Conservation (phyloP, 2,113 vertebrate species). For the Agapornis roseicollis region DNA sequence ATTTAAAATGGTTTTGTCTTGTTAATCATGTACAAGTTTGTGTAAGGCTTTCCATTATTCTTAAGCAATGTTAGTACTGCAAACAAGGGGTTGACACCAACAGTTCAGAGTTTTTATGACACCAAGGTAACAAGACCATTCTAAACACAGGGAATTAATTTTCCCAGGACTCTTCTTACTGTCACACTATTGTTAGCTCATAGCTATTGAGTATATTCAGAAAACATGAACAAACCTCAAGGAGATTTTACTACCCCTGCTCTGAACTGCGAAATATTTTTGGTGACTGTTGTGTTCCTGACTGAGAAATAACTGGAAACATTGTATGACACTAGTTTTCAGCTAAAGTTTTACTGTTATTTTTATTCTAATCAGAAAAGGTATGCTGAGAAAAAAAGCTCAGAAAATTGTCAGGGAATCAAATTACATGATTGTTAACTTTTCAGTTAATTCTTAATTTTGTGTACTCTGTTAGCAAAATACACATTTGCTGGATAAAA, state of each 20-base stretch:
- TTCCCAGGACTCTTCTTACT: neutral
- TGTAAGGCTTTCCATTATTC: constrained; percentile 49
- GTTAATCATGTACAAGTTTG: constrained; percentile 63
- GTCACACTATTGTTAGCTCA: neutral
- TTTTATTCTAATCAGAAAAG: neutral
- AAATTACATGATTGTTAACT: neutral
- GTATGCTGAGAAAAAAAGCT: neutral
- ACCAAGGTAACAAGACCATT: neutral
- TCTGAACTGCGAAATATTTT: neutral
- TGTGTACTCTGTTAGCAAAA: neutral
- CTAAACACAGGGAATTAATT: constrained; percentile 20
- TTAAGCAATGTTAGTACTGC: constrained; percentile 56
- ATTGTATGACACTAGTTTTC: neutral
- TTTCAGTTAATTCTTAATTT: neutral
- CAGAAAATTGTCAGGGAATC: neutral
- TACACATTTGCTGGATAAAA: neutral
- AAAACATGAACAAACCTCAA: neutral
- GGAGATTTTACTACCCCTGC: neutral
- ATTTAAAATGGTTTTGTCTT: constrained; percentile 67
- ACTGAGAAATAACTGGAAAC: neutral
- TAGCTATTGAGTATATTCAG: neutral
- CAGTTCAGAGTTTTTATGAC: constrained; percentile 28
- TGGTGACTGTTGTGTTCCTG: neutral
- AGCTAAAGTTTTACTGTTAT: neutral
- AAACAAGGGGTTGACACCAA: constrained; percentile 17